These are phyloP conservation scores for Diploptera punctata DNA, from an alignment of 2,888 invertebrate genomes.

Conservation along the genomic window DNA sequence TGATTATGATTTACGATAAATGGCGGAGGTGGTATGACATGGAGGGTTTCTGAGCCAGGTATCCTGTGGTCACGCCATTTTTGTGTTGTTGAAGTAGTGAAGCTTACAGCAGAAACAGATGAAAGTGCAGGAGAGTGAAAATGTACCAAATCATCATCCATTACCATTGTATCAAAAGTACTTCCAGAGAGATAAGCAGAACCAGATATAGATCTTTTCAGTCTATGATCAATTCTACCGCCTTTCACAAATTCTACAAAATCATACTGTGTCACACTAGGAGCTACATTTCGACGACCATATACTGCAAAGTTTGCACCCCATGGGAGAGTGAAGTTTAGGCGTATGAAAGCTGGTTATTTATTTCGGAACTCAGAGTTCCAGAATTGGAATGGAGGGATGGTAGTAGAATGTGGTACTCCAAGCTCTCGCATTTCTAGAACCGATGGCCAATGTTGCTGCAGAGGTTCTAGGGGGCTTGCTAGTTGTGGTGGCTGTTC, in stretches of 20 bases:
- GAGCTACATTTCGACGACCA: constrained; percentile 92
- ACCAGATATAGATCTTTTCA: constrained; percentile 59
- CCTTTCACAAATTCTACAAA: constrained; percentile 94
- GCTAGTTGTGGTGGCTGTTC: constrained; percentile 67
- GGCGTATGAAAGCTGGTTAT: constrained; percentile 85
- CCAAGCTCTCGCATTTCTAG: constrained; percentile 86
- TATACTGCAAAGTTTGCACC: constrained; percentile 95
- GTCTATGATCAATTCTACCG: constrained; percentile 78
- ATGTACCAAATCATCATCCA: constrained; percentile 12
- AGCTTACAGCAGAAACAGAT: constrained; percentile 39
- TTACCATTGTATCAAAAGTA: not conserved
- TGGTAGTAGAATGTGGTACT: constrained; percentile 79
- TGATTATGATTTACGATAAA: constrained; percentile 43
- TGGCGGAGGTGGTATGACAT: constrained; percentile 42
- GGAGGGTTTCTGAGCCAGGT: constrained; percentile 31
- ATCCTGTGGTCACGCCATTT: constrained; percentile 37
- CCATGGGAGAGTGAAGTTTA: constrained; percentile 91
- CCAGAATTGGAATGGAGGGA: constrained; percentile 93
- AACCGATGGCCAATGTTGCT: constrained; percentile 65
- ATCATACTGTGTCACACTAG: constrained; percentile 96
- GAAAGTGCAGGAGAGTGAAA: constrained; percentile 8
- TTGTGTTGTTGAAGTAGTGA: constrained; percentile 39
- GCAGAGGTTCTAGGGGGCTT: constrained; percentile 60
- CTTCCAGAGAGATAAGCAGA: not conserved
- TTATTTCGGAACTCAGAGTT: constrained; percentile 91